phyloP scores from a whole-genome alignment of 2,113 vertebrate genomes.

The Pedionomus torquatus region DNA sequence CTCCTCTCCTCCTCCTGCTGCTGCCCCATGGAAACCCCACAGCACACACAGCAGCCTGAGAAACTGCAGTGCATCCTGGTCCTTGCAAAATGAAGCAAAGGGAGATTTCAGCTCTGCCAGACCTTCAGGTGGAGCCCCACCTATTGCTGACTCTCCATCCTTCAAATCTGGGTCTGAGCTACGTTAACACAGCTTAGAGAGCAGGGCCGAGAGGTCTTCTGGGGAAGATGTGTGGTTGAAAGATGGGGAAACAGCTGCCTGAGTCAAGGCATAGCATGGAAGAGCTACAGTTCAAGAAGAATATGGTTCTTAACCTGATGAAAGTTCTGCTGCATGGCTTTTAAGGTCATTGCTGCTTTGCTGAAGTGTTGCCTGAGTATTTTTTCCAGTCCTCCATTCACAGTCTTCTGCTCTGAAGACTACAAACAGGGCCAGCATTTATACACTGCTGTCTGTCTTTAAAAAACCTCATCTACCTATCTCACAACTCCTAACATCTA shows the following conservation, averaged over 20 bases:
- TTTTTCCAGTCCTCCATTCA: background rate
- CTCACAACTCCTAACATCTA: background rate
- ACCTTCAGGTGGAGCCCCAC: background rate
- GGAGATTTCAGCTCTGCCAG: background rate
- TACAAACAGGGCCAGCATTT: background rate
- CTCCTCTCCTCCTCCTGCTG: background rate
- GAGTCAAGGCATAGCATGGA: background rate
- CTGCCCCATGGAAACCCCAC: background rate
- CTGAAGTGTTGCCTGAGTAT: background rate
- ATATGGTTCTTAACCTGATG: background rate
- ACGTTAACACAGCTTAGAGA: rapidly evolving
- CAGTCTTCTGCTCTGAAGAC: background rate
- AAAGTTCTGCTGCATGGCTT: background rate
- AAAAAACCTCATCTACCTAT: background rate
- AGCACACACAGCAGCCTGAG: background rate
- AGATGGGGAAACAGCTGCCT: background rate
- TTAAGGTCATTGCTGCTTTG: background rate
- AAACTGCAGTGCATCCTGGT: background rate
- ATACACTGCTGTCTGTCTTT: background rate
- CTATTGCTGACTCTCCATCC: background rate
- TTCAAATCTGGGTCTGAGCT: background rate
- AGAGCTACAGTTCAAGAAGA: background rate
- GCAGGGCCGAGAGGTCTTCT: background rate
- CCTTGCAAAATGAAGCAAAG: background rate
- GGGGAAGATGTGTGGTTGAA: rapidly evolving